These are phyloP conservation scores for Philereme vetulata DNA, from an alignment of 2,888 invertebrate genomes.

Conservation along the genomic window DNA sequence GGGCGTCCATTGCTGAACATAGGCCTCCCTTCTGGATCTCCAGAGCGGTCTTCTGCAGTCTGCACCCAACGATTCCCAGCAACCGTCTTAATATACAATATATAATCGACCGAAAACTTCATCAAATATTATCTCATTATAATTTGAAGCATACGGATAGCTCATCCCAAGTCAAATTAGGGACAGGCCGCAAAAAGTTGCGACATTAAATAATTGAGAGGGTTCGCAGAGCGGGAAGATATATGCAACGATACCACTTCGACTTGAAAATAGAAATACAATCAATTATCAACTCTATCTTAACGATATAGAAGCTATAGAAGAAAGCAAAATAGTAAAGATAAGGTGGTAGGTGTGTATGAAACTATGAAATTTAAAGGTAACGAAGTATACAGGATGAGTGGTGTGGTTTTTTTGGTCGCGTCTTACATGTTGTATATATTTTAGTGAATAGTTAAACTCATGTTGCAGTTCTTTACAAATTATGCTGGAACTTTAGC, in stretches of 20 bases:
- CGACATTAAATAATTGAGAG: constrained; percentile 47
- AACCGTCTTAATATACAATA: neutral
- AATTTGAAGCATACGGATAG: constrained; percentile 44
- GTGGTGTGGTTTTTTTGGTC: constrained; percentile 34
- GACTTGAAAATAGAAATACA: neutral
- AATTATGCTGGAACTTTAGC: neutral
- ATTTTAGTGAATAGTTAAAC: constrained; percentile 23
- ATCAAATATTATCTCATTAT: constrained; percentile 44
- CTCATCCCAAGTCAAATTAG: constrained; percentile 43
- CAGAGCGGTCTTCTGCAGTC: no score
- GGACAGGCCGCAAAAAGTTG: constrained; percentile 41
- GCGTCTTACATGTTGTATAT: constrained; percentile 22
- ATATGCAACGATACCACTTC: constrained; percentile 24
- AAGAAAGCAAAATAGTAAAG: neutral
- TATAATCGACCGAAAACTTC: constrained; percentile 26
- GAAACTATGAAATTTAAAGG: constrained; percentile 49
- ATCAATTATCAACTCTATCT: constrained; percentile 22
- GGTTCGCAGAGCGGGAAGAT: constrained; percentile 38
- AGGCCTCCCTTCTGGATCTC: no score
- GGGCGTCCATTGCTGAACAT: no score
- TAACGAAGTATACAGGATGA: constrained; percentile 40
- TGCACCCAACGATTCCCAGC: no score
- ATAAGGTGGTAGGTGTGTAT: constrained; percentile 31
- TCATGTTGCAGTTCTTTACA: constrained; percentile 5
- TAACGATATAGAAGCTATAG: constrained; percentile 6